Base-by-base conservation (phyloP, 2,113 vertebrate species). In the Tragelaphus scriptus region DNA sequence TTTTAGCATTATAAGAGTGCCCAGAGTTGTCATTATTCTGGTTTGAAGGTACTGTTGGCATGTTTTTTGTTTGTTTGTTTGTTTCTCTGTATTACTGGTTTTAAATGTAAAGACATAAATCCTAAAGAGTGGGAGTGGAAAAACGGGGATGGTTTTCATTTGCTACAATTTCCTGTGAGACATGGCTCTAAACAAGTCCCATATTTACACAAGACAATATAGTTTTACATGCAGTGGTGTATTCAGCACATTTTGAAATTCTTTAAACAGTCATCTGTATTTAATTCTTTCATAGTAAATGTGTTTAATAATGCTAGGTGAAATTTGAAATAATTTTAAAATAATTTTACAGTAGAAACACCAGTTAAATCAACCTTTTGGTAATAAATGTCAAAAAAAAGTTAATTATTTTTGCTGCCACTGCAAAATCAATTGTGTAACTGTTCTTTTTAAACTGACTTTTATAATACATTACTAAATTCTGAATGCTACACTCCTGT, bases 101-200 rank as follows among this genome's bases (percentile, higher is more conserved):
- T 99, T 99, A 99, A 98, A 99, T 98, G 98, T 98, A 97, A 98
- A 99, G 98, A 94, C 98, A 99, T 99, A 99, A 99, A 99, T 99
- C 98, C 94, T 99, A 91, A 98, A 93, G 98, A 98, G 95, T 95
- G 94, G 97, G 96, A 98, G 96, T 98, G 95, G 98, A 98, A 97
- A 96, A 98, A 98, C 87, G 94, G 98, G 98, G 98, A 98, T 99
- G 99, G 99, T 99, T 99, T 99, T 99, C 98, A 99, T 99, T 99
- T 99, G 98, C 97, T 96, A 99, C 98, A 99, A 99, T 99, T 99
- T 99, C 99, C 99, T 99, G 99, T 98, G 98, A 98, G 98, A 96
- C 96, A 2, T 82, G 81, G 95, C 85, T 98, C 98, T 98, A 99
- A 99, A 99, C 98, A 99, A 98, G 98, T 94, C 98, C 98, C 98